These are phyloP conservation scores for Bombus breviceps DNA, from an alignment of 1,140 invertebrate genomes.

Conservation along the genomic window DNA sequence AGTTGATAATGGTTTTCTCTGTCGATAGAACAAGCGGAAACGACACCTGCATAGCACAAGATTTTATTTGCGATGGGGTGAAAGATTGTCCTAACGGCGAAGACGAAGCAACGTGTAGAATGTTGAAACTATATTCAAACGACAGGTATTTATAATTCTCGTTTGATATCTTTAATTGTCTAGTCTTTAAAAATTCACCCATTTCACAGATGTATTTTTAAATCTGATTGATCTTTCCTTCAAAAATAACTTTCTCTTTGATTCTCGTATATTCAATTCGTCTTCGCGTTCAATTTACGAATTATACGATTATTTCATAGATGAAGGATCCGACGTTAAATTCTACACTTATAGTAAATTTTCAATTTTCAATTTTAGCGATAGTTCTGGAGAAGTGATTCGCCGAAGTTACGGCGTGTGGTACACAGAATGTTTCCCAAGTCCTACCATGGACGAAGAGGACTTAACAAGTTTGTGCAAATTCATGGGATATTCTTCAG, in stretches of 20 bases:
- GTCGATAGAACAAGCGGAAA: conserved; percentile 31
- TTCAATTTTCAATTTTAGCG: conserved; percentile 68
- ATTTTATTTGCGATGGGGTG: conserved; percentile 89
- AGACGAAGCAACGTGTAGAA: conserved; percentile 85
- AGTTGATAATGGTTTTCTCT: not conserved
- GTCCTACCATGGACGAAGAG: conserved; percentile 33
- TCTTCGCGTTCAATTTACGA: not conserved
- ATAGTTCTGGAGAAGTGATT: conserved; percentile 83
- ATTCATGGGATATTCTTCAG: conserved; percentile 60
- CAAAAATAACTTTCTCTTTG: too few species aligned
- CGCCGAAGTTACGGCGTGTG: conserved; percentile 84
- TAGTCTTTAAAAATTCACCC: too few species aligned
- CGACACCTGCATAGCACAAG: conserved; percentile 84
- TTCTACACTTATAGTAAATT: too few species aligned
- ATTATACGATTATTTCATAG: not conserved
- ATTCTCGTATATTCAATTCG: too few species aligned
- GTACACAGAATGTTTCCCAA: conserved; percentile 84
- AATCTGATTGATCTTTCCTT: too few species aligned
- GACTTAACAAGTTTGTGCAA: conserved; percentile 60
- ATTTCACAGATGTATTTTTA: too few species aligned
- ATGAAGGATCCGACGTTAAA: too few species aligned
- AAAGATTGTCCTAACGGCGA: conserved; percentile 87
- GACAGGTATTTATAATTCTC: conserved; percentile 55
- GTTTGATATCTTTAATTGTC: too few species aligned
- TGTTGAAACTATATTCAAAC: conserved; percentile 54